These are phyloP conservation scores for Hyposoter didymator DNA, from an alignment of 2,888 invertebrate species.

Conservation along the genomic window DNA sequence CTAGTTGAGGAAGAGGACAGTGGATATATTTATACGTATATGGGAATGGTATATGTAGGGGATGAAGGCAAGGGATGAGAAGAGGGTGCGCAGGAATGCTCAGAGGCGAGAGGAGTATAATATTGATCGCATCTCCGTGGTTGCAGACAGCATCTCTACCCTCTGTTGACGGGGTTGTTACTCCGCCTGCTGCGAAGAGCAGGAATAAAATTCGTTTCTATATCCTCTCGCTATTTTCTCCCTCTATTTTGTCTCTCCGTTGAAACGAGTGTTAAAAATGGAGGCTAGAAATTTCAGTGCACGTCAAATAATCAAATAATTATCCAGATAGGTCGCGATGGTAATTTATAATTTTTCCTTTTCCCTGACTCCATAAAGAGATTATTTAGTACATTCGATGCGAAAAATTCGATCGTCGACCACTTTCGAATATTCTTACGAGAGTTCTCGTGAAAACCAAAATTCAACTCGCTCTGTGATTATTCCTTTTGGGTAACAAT, in stretches of 20 bases:
- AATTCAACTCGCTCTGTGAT: no score
- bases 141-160: conserved; percentile 83
- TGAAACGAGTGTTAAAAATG: conserved; percentile 28
- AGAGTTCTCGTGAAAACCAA: background rate
- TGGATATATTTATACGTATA: conserved; percentile 42
- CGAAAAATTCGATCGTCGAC: no score
- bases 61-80: conserved; percentile 56
- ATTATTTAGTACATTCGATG: background rate
- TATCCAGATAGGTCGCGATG: background rate
- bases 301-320: conserved; percentile 7
- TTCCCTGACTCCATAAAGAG: no score
- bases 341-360: background rate
- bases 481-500: no score
- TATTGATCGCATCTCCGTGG: conserved; percentile 84
- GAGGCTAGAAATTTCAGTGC: background rate
- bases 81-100: conserved; percentile 71
- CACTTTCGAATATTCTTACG: background rate
- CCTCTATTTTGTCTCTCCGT: background rate
- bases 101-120: conserved; percentile 78
- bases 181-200: conserved; percentile 71
- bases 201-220: conserved; percentile 50
- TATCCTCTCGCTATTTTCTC: conserved; percentile 23
- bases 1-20: conserved; percentile 49
- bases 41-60: conserved; percentile 1
- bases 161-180: conserved; percentile 83